Conservation (phyloP, 1,140 invertebrate genomes). For the Drosophila lini region DNA sequence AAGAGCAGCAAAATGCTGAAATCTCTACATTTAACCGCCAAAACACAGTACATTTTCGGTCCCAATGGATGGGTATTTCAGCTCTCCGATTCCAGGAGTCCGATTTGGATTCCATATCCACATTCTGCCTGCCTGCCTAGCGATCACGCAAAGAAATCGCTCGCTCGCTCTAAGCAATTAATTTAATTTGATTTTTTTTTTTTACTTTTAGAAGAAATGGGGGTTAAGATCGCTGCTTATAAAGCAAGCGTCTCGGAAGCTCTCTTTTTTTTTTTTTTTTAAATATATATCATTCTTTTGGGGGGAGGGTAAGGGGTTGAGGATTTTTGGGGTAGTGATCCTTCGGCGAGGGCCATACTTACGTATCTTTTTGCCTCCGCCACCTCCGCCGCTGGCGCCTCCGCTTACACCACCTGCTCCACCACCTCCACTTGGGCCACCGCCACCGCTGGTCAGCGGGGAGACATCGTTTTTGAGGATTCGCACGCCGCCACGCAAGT, state of each 20-base stretch:
- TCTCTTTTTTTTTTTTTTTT: conserved; percentile 3
- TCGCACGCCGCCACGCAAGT: conserved; percentile 63
- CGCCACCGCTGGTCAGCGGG: conserved; percentile 87
- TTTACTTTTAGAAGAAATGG: conserved; percentile 5
- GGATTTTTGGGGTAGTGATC: conserved; percentile 4
- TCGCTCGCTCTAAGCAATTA: conserved; percentile 32
- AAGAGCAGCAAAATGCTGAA: not conserved
- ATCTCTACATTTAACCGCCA: not conserved
- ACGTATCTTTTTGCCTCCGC: conserved; percentile 91
- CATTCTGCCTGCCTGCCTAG: conserved; percentile 41
- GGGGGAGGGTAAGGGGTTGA: not conserved
- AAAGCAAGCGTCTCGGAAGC: not conserved
- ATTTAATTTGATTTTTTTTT: not conserved
- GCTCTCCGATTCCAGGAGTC: conserved; percentile 6
- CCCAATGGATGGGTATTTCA: not conserved
- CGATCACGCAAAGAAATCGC: conserved; percentile 35
- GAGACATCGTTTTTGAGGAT: conserved; percentile 73
- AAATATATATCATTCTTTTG: not conserved
- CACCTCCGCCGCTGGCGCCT: conserved; percentile 4
- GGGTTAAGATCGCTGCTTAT: not conserved
- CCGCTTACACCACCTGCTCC: conserved; percentile 11
- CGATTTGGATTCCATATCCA: conserved; percentile 16
- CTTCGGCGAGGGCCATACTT: conserved; percentile 87
- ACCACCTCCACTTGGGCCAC: conserved; percentile 2
- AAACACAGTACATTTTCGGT: conserved; percentile 21